These are phyloP conservation scores for Pogonocichla stellata DNA, from an alignment of 2,113 vertebrate species.

Conservation along the genomic window DNA sequence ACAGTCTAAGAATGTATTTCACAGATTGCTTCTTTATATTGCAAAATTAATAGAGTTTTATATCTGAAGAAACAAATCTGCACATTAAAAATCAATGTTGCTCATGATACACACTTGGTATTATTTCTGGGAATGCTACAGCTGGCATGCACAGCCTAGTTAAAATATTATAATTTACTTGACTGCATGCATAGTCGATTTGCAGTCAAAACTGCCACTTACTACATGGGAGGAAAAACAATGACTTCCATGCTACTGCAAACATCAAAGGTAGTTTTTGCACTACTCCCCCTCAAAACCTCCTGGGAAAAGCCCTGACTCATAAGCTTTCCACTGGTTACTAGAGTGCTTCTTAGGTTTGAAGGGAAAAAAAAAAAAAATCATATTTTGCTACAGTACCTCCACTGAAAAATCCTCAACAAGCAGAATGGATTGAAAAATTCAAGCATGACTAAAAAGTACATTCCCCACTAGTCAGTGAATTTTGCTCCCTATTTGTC, in stretches of 20 bases:
- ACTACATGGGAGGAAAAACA: slow-evolving; percentile 70
- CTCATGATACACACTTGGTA: slow-evolving; percentile 71
- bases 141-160: slow-evolving; percentile 66
- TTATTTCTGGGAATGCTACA: slow-evolving; percentile 74
- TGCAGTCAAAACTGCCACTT: slow-evolving; percentile 73
- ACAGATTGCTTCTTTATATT: slow-evolving; percentile 72
- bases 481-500: slow-evolving; percentile 98
- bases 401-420: slow-evolving; percentile 80
- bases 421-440: slow-evolving; percentile 91
- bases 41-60: slow-evolving; percentile 73
- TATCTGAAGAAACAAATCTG: slow-evolving; percentile 74
- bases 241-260: slow-evolving; percentile 68
- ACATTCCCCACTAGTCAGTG: slow-evolving; percentile 96
- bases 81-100: slow-evolving; percentile 73
- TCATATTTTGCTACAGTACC: slow-evolving; percentile 69
- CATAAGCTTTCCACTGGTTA: slow-evolving; percentile 67
- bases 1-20: slow-evolving; percentile 50
- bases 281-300: slow-evolving; percentile 66
- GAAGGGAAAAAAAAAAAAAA: not conserved
- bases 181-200: slow-evolving; percentile 64
- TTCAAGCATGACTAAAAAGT: slow-evolving; percentile 98
- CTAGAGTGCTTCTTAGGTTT: slow-evolving; percentile 66
- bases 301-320: slow-evolving; percentile 72
- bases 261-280: slow-evolving; percentile 73
- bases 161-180: slow-evolving; percentile 78